phyloP scores from a whole-genome alignment of 2,113 vertebrate genomes.

The Eudorcas thomsonii region DNA sequence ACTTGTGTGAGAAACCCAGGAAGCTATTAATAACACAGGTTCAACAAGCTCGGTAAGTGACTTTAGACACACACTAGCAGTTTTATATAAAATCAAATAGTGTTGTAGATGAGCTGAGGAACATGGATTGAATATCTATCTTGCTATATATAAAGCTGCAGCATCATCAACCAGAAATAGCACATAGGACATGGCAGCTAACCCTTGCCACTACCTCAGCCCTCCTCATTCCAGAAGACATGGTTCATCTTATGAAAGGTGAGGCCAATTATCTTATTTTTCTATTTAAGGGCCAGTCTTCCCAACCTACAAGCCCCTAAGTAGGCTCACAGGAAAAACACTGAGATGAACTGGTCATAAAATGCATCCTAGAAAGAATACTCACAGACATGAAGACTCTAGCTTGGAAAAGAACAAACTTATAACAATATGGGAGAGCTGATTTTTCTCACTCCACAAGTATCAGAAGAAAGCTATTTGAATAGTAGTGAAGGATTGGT shows the following conservation, averaged over 20 bases:
- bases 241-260: conserved; percentile 8
- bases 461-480: neutral
- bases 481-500: neutral
- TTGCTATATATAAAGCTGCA: neutral
- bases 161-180: conserved; percentile 15
- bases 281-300: conserved; percentile 5
- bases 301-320: neutral
- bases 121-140: neutral
- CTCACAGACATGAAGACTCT: neutral
- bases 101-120: neutral
- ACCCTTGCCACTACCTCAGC: neutral
- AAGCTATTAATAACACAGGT: neutral
- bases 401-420: neutral
- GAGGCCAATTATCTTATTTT: conserved; percentile 1
- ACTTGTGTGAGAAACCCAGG: neutral
- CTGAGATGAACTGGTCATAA: neutral
- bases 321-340: conserved; percentile 11
- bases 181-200: conserved; percentile 12
- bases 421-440: neutral
- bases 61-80: neutral
- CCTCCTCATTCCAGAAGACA: neutral
- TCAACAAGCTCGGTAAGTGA: neutral
- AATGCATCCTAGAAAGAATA: neutral
- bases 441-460: neutral
- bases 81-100: neutral